Percentiles rank a stretch among this genome's conserved stretches.
Evolutionary conservation across 1,140 invertebrate genomes (phyloP).

Genomic region (Achroia grisella): DNA sequence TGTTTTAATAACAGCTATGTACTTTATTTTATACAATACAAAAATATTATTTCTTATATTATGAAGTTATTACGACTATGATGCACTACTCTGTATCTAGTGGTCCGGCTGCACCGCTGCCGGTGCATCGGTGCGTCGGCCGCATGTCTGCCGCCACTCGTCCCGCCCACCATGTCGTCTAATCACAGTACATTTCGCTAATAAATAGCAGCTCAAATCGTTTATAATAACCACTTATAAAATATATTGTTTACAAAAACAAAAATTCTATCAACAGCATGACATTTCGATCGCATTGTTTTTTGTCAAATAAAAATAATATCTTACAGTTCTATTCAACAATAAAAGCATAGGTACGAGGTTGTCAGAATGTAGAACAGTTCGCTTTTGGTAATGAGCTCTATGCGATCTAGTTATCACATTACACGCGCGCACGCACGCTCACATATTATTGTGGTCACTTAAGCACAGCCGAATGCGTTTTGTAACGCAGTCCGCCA

Average conservation of each 20-base stretch:
- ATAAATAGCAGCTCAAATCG: slow-evolving; percentile 57
- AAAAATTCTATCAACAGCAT: slow-evolving; percentile 49
- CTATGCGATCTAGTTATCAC: slow-evolving; percentile 31
- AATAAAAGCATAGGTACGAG: slow-evolving; percentile 47
- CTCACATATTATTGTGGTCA: slow-evolving; percentile 5
- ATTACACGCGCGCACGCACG: slow-evolving; percentile 19
- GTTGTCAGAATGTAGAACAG: slow-evolving; percentile 29
- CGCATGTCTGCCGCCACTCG: slow-evolving; percentile 11
- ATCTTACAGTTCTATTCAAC: slow-evolving; percentile 45
- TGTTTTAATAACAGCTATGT: slow-evolving; percentile 59
- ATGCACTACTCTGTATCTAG: slow-evolving; percentile 19
- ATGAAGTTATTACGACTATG: slow-evolving; percentile 43
- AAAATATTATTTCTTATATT: slow-evolving; percentile 68
- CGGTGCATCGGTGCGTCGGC: too few species aligned
- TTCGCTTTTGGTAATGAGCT: slow-evolving; percentile 19
- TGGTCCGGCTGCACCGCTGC: background rate
- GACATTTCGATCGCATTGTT: slow-evolving; percentile 42
- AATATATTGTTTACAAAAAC: slow-evolving; percentile 66
- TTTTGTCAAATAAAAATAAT: slow-evolving; percentile 37
- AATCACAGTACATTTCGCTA: slow-evolving; percentile 63
- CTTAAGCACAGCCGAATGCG: slow-evolving; percentile 19
- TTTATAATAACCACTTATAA: slow-evolving; percentile 63
- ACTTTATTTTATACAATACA: slow-evolving; percentile 70
- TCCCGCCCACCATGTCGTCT: slow-evolving; percentile 22
- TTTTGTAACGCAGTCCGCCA: background rate